These are phyloP conservation scores for Acropora tenuis DNA, from an alignment of 64 coral and sea anemone species.

Conservation along the genomic window DNA sequence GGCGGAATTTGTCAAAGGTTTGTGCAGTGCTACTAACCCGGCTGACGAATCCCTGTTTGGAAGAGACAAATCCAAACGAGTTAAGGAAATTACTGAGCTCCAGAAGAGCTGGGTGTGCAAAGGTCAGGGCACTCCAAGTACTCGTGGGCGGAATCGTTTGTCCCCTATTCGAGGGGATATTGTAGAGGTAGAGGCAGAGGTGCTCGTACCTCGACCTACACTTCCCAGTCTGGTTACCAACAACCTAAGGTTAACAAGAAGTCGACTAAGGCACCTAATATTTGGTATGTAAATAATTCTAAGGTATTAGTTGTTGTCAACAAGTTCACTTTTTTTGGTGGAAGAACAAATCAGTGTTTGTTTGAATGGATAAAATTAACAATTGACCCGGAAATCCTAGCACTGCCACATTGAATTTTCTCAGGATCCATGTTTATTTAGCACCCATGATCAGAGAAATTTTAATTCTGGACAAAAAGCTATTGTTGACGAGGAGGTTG, in stretches of 20 bases:
- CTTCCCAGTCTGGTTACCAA: conserved; percentile 3
- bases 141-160: conserved; percentile 14
- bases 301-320: too few species aligned
- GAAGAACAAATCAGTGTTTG: too few species aligned
- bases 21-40: conserved; percentile 44
- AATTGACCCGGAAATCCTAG: too few species aligned
- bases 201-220: neutral
- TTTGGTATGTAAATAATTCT: too few species aligned
- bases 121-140: neutral
- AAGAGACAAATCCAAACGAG: conserved; percentile 52
- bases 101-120: conserved; percentile 49
- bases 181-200: neutral
- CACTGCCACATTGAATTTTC: too few species aligned
- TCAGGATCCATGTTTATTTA: too few species aligned
- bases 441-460: too few species aligned
- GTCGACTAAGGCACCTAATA: neutral
- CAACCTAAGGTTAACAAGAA: neutral
- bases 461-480: neutral
- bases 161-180: neutral
- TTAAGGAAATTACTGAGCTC: conserved; percentile 60
- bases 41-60: conserved; percentile 4
- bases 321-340: too few species aligned
- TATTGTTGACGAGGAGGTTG: conserved; percentile 18
- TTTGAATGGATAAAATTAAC: too few species aligned
- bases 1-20: conserved; percentile 64